A percentile compares a stretch with the other conserved stretches of the same genome.
Evolutionary conservation across 2,888 invertebrate genomes (phyloP).

Genomic region (Nomada flava): DNA sequence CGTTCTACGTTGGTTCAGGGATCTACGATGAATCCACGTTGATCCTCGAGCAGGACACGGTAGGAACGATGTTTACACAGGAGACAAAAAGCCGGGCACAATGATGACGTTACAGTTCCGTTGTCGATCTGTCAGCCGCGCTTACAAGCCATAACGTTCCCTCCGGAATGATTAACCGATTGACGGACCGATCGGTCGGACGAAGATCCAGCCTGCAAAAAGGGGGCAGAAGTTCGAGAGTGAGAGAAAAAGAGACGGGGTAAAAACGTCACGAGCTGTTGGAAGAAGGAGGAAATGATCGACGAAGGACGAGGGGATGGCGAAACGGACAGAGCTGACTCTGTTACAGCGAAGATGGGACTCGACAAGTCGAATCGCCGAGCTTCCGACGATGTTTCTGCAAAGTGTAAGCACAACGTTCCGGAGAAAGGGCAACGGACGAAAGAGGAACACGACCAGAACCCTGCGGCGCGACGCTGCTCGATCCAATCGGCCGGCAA

Average conservation of each 20-base stretch:
- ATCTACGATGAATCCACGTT: slow-evolving; percentile 38
- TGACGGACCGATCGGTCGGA: slow-evolving; percentile 52
- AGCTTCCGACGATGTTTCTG: slow-evolving; percentile 60
- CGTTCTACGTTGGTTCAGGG: slow-evolving; percentile 11
- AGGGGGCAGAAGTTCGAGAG: slow-evolving; percentile 27
- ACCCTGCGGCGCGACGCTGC: slow-evolving; percentile 71
- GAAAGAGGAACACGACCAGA: slow-evolving; percentile 60
- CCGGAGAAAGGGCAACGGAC: slow-evolving; percentile 55
- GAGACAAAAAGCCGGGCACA: slow-evolving; percentile 67
- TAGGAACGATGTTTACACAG: slow-evolving; percentile 63
- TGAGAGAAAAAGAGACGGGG: slow-evolving; percentile 11
- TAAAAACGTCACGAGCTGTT: slow-evolving; percentile 24
- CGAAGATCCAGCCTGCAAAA: slow-evolving; percentile 45
- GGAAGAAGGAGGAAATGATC: slow-evolving; percentile 13
- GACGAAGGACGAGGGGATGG: slow-evolving; percentile 34
- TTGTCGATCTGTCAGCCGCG: slow-evolving; percentile 66
- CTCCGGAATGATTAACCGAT: slow-evolving; percentile 72
- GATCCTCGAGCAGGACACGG: slow-evolving; percentile 41
- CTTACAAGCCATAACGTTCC: slow-evolving; percentile 63
- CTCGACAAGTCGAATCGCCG: slow-evolving; percentile 53
- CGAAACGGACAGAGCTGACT: slow-evolving; percentile 24
- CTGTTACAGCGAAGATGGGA: slow-evolving; percentile 38
- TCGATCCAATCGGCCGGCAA: slow-evolving; percentile 76
- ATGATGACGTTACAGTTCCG: slow-evolving; percentile 74
- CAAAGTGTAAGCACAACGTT: slow-evolving; percentile 49